Evolutionary conservation across 2,888 invertebrate species (phyloP).

Genomic region (Timema cristinae): DNA sequence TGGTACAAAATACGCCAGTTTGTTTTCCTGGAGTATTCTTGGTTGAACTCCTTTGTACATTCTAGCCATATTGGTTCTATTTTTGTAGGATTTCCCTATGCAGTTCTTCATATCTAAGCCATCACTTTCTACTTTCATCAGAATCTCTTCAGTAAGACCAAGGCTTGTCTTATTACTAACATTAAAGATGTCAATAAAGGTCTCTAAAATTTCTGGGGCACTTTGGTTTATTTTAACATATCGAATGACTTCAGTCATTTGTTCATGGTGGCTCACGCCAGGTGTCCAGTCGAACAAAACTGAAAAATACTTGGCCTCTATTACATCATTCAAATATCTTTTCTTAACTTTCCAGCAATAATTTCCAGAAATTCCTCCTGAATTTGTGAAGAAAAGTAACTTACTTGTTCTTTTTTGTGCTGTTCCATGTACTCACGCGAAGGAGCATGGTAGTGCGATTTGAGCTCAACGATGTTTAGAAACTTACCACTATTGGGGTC

Average conservation of each 20-base stretch:
- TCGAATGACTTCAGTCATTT: conserved; percentile 6
- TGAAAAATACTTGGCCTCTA: not conserved
- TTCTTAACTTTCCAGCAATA: not conserved
- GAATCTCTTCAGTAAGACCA: not conserved
- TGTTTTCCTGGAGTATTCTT: conserved; percentile 18
- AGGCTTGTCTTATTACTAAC: not conserved
- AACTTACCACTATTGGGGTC: conserved; percentile 10
- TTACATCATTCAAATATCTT: conserved; percentile 6
- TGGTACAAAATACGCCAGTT: conserved; percentile 20
- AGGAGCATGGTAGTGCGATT: not conserved
- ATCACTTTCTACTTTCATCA: conserved; percentile 7
- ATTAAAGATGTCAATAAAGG: not conserved
- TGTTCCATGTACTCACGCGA: not conserved
- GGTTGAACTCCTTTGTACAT: conserved; percentile 18
- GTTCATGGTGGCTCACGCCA: not conserved
- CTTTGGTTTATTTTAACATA: not conserved
- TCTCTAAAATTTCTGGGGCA: conserved; percentile 7
- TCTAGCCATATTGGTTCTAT: conserved; percentile 18
- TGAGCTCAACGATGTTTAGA: not conserved
- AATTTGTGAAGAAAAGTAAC: conserved; percentile 3
- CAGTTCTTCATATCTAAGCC: conserved; percentile 17
- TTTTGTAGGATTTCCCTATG: conserved; percentile 19
- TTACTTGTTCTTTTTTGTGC: conserved; percentile 9
- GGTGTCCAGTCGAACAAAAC: not conserved
- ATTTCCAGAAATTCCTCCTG: conserved; percentile 7